These are phyloP conservation scores for Sinocyclocheilus anophthalmus DNA, from an alignment of 2,113 vertebrate genomes.

Conservation along the genomic window DNA sequence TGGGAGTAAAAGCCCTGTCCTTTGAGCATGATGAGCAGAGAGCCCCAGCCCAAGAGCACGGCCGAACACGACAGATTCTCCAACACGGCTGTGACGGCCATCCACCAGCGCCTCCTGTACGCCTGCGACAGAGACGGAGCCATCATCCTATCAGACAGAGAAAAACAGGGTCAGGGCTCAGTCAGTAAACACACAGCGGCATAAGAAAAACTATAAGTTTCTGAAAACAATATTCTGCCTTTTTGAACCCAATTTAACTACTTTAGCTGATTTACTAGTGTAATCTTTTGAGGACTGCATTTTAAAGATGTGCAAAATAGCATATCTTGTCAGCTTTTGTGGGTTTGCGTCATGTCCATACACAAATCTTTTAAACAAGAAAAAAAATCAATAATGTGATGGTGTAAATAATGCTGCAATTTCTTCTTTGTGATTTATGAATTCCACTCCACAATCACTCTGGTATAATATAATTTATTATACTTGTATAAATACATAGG, in stretches of 20 bases:
- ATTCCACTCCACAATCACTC: no score
- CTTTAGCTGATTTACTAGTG: neutral
- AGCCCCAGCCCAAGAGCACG: conserved; percentile 88
- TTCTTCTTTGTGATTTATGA: no score
- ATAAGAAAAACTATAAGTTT: neutral
- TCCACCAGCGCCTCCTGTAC: conserved; percentile 87
- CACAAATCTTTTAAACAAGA: no score
- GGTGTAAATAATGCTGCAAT: no score
- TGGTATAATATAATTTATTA: no score
- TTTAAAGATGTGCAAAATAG: neutral
- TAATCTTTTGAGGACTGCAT: neutral
- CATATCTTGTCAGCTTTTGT: neutral
- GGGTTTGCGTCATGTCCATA: no score
- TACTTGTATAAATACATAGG: no score
- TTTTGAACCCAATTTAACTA: no score
- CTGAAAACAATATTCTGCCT: no score
- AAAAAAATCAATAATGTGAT: no score
- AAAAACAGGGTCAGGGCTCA: neutral
- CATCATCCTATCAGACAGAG: conserved; percentile 67
- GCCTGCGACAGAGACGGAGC: conserved; percentile 80
- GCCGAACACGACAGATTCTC: conserved; percentile 90
- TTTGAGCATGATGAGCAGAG: conserved; percentile 90
- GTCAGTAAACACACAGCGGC: neutral
- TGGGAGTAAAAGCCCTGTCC: conserved; percentile 87
- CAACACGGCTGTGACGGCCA: conserved; percentile 83